These are phyloP conservation scores for Notamacropus eugenii DNA, from an alignment of 2,797 vertebrate species.

Conservation along the genomic window DNA sequence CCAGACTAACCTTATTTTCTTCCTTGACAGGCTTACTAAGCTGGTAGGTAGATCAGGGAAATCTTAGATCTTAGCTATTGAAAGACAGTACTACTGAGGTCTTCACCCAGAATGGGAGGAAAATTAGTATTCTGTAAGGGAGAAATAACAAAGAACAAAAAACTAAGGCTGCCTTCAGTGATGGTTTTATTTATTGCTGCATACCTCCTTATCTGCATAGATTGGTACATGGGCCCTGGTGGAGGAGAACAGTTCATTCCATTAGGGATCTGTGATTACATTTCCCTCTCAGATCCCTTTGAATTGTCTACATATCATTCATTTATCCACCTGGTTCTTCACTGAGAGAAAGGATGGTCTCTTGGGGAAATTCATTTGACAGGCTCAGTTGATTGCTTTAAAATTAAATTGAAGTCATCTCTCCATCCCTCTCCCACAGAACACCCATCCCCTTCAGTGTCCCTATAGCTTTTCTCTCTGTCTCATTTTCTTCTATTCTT, in stretches of 20 bases:
- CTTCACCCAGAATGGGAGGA: not conserved
- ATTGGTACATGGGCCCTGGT: not conserved
- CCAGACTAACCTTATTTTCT: not conserved
- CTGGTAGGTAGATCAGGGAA: not conserved
- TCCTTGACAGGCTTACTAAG: not conserved
- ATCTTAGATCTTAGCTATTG: not conserved
- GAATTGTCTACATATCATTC: constrained; percentile 26
- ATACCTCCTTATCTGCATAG: not conserved
- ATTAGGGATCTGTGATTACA: constrained; percentile 25
- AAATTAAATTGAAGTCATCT: constrained; percentile 49
- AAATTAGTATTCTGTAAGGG: not conserved
- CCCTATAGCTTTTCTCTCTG: not conserved
- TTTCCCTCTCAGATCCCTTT: constrained; percentile 45
- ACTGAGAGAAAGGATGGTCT: constrained; percentile 23
- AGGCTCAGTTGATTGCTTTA: constrained; percentile 46
- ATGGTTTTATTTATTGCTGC: not conserved
- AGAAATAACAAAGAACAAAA: not conserved
- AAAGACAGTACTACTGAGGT: not conserved
- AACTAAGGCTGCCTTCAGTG: not conserved
- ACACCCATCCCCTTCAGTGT: not conserved
- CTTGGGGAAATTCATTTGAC: constrained; percentile 43
- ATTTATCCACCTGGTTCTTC: constrained; percentile 16
- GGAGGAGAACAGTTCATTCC: not conserved
- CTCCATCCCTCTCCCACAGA: constrained; percentile 13
- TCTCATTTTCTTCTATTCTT: constrained; percentile 5